A percentile compares a stretch with the other conserved stretches of the same genome.
phyloP scores from a whole-genome alignment of 1,140 invertebrate genomes.

The Lucilia sericata region DNA sequence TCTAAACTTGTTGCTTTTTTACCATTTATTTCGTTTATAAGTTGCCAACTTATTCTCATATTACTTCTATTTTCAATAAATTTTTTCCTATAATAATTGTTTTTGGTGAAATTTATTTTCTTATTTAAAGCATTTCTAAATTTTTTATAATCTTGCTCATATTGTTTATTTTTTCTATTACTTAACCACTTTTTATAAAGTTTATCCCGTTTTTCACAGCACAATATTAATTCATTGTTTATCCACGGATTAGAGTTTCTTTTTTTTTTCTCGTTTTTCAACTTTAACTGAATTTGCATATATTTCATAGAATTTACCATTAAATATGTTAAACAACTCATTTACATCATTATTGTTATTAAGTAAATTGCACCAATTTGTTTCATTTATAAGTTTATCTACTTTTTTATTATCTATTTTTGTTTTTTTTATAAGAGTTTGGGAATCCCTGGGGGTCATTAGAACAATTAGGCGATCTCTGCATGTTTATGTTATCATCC shows the following conservation, averaged over 20 bases:
- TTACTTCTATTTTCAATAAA: too few species aligned
- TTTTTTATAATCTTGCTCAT: not conserved
- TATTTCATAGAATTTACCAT: not conserved
- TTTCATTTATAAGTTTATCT: not conserved
- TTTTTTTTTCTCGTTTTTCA: not conserved
- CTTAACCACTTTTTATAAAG: slow-evolving; percentile 10
- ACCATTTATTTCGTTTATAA: too few species aligned
- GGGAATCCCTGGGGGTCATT: too few species aligned
- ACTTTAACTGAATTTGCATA: not conserved
- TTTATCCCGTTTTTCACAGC: not conserved
- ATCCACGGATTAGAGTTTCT: not conserved
- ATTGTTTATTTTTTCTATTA: not conserved
- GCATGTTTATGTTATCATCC: too few species aligned
- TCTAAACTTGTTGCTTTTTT: too few species aligned
- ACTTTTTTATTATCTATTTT: too few species aligned
- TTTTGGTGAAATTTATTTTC: too few species aligned
- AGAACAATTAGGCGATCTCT: too few species aligned
- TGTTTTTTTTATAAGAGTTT: too few species aligned
- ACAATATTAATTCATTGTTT: not conserved
- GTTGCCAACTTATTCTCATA: too few species aligned
- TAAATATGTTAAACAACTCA: not conserved
- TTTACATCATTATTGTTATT: not conserved
- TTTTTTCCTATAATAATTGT: too few species aligned
- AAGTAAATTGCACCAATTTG: not conserved
- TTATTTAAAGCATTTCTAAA: too few species aligned